Evolutionary conservation across 2,888 invertebrate species (phyloP), one percentile per base, ranked within the genome.

Genomic region (Cistogaster globosa): DNA sequence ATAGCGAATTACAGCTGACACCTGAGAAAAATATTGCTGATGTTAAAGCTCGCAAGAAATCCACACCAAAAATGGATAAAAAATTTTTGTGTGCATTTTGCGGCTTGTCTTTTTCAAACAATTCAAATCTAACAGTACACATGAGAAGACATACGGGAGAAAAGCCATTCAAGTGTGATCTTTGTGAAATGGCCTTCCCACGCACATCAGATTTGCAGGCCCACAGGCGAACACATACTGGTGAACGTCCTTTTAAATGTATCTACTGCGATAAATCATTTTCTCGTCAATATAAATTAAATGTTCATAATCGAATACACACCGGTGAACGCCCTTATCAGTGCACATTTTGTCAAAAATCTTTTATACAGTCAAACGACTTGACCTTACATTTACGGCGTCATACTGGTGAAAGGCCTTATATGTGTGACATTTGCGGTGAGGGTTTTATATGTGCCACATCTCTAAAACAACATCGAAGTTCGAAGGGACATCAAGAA

Each of bases 361-460:
- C 92, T 36, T 96, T 96, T 90, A 95, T 95, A 0, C 96, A 96
- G 90, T 96, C 95, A 69, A 96, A 96, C 90, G 96, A 96, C 89
- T 92, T 96, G 67, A 95, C 95, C 0, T 90, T 96, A 18, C 96
- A 96, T 89, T 94, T 96, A 88, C 93, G 96, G 0, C 93, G 96
- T 0, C 96, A 96, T 89, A 96, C 96, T 0, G 96, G 95, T 11
- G 91, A 91, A 85, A 82, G 88, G 0, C 88, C 88, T 2, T 88
- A 87, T 65, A 84, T 83, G 16, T 91, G 91, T 42, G 89, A 89
- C 53, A 88, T 89, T 2, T 91, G 91, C 32, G 90, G 91, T 11
- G 91, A 91, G 53, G 89, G 90, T 5, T 91, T 91, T 87, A 96
- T 96, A 88, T 96, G 96, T 93, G 94, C 94, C 20, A 94, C 94